These are phyloP conservation scores for Etheostoma nigrum DNA, from an alignment of 2,797 vertebrate species.

Conservation along the genomic window DNA sequence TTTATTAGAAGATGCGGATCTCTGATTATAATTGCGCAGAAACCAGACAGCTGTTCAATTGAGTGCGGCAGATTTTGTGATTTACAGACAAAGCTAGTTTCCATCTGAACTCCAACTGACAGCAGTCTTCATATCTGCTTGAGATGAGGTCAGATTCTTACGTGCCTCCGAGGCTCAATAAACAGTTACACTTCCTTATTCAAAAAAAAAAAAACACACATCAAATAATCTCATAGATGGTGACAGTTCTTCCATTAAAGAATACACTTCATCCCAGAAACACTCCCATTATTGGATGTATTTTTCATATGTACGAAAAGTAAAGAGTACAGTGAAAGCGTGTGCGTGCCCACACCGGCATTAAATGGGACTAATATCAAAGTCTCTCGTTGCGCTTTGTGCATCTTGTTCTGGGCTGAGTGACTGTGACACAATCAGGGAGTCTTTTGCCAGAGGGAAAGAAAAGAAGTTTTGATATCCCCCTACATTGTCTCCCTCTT, in stretches of 20 bases:
- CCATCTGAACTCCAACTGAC: conserved; percentile 61
- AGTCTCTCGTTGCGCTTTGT: conserved; percentile 37
- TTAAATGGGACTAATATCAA: conserved; percentile 38
- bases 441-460: conserved; percentile 47
- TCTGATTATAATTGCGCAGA: conserved; percentile 49
- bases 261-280: conserved; percentile 19
- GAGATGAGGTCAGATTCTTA: conserved; percentile 77
- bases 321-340: neutral
- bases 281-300: conserved; percentile 24
- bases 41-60: conserved; percentile 56
- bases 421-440: conserved; percentile 54
- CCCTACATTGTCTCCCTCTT: neutral
- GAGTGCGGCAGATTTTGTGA: conserved; percentile 57
- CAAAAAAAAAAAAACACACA: conserved; percentile 29
- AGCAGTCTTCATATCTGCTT: conserved; percentile 43
- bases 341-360: conserved; percentile 61
- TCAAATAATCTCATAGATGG: conserved; percentile 50
- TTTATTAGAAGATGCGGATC: conserved; percentile 51
- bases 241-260: conserved; percentile 69
- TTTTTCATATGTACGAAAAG: conserved; percentile 25
- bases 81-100: conserved; percentile 66
- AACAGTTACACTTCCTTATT: conserved; percentile 69
- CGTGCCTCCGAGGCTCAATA: conserved; percentile 67
- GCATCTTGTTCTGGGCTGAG: conserved; percentile 46
- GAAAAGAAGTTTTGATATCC: conserved; percentile 42